Evolutionary conservation across 2,888 invertebrate species (phyloP).

Genomic region (Beris chalybata): DNA sequence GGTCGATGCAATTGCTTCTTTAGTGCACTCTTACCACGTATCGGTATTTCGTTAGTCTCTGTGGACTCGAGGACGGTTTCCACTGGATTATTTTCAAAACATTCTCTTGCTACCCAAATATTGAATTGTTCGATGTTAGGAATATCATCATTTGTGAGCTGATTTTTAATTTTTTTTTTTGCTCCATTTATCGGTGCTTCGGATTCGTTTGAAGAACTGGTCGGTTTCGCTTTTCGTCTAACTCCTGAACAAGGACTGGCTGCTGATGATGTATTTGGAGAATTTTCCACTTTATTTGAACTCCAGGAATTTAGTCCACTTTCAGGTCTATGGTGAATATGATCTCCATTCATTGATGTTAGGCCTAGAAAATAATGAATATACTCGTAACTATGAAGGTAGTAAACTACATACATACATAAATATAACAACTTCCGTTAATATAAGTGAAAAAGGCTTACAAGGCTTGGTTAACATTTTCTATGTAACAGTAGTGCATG

Average conservation of each 20-base stretch:
- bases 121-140: slow-evolving; percentile 47
- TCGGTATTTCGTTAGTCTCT: slow-evolving; percentile 44
- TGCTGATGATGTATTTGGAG: slow-evolving; percentile 11
- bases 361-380: too few relatives aligned
- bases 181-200: slow-evolving; percentile 54
- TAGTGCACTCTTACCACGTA: slow-evolving; percentile 11
- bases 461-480: too few relatives aligned
- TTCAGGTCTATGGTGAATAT: too few relatives aligned
- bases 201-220: slow-evolving; percentile 9
- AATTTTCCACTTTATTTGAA: background rate
- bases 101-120: slow-evolving; percentile 55
- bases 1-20: slow-evolving; percentile 64
- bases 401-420: too few relatives aligned
- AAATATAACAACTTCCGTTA: too few relatives aligned
- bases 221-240: slow-evolving; percentile 31
- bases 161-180: slow-evolving; percentile 66
- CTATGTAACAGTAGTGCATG: too few relatives aligned
- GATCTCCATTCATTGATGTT: too few relatives aligned
- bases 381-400: too few relatives aligned
- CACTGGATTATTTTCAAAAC: slow-evolving; percentile 53
- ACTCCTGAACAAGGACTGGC: slow-evolving; percentile 33
- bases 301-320: too few relatives aligned
- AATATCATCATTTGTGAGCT: slow-evolving; percentile 52
- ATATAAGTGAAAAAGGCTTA: too few relatives aligned
- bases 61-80: slow-evolving; percentile 50